Conservation (phyloP, 2,797 vertebrate genomes). For the Peromyscus aztecus region DNA sequence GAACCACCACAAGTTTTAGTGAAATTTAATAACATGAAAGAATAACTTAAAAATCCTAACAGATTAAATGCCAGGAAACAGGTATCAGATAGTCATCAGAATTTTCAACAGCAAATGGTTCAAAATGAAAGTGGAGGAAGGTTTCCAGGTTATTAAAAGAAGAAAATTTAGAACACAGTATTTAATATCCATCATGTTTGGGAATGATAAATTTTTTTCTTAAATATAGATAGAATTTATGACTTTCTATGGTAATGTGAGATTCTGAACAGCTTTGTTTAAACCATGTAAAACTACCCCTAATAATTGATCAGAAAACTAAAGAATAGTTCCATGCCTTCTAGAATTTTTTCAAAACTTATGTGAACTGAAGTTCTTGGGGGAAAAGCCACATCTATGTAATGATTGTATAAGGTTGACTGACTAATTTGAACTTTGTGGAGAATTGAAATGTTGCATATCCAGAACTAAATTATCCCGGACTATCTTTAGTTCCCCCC, state of each 20-base stretch:
- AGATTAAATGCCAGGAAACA: background rate
- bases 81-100: background rate
- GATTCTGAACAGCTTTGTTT: background rate
- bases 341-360: background rate
- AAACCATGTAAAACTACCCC: background rate
- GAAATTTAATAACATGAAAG: conserved; percentile 9
- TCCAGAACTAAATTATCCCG: background rate
- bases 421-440: background rate
- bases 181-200: conserved; percentile 10
- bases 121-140: background rate
- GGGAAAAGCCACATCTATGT: no score
- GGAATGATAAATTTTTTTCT: background rate
- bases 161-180: conserved; percentile 10
- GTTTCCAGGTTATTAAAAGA: conserved; percentile 21
- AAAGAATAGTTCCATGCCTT: background rate
- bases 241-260: background rate
- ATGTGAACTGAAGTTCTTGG: background rate
- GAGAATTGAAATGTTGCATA: background rate
- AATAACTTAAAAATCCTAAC: background rate
- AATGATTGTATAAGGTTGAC: background rate
- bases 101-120: background rate
- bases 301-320: background rate
- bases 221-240: background rate
- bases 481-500: background rate
- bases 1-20: background rate